Evolutionary conservation across 2,797 vertebrate genomes (phyloP), one percentile per base, ranked within the genome.

Genomic region (Luscinia megarhynchos): DNA sequence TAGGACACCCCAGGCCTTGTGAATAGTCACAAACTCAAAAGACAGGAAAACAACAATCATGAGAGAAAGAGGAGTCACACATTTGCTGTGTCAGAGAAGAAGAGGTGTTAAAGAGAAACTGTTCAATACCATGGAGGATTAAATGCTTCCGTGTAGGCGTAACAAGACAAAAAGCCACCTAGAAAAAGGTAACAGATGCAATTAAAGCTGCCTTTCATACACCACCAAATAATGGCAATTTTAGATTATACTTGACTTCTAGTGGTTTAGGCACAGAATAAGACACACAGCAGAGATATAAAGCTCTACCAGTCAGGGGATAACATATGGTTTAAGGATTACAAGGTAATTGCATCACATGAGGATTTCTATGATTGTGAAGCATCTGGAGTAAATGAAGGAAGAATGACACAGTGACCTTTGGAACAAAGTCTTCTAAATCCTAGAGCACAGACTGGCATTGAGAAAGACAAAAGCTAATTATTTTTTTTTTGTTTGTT

Each of bases 351-450:
- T 94, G 57, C 45, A 74, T 87, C 92, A 85, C 26, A 8, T 80
- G 79, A 90, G 61, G 68, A 79, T 76, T 75, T 95, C 63, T 87
- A 29, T 84, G 80, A 55, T 58, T 68, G 62, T 74, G 53, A 55
- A 90, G 45, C 86, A 90, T 90, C 64, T 79, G 86, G 57, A 89
- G 34, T 79, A 76, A 73, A 26, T 86, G 55, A 82, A 90, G 62
- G 40, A 80, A 90, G 83, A 84, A 79, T 61, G 45, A 69, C 86
- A 84, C n/a, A 36, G 45, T 84, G 72, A 95, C 90, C 92, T 95
- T 82, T 94, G 57, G 41, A 74, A 76, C 29, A 55, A 70, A 66
- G 53, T 74, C 53, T 89, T 85, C 54, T 81, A 64, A 74, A 58
- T 85, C 27, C 41, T 86, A 27, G 24, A 85, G 27, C 70, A 79